Conservation (phyloP, 2,888 invertebrate genomes). For the Nasonovia ribisnigri region DNA sequence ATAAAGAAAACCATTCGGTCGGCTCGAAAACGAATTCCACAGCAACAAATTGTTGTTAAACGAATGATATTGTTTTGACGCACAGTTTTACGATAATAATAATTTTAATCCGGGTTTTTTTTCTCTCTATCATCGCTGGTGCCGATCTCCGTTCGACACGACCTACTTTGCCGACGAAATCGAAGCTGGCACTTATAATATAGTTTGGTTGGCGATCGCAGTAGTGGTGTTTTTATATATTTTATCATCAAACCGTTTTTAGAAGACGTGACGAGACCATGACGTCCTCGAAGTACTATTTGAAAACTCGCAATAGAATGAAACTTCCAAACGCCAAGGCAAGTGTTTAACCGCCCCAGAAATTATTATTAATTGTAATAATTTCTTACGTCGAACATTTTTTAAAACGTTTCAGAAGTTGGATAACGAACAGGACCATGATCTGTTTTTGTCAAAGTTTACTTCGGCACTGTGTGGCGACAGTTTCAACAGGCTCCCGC, state of each 20-base stretch:
- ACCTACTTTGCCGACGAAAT: neutral
- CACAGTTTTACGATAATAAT: neutral
- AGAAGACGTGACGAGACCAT: neutral
- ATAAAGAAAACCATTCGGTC: too few relatives aligned
- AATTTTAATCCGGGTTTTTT: neutral
- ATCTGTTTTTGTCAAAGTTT: constrained; percentile 58
- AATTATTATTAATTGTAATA: neutral
- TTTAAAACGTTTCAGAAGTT: constrained; percentile 13
- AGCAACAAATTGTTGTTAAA: neutral
- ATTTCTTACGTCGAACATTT: neutral
- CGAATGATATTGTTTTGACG: neutral
- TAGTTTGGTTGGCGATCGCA: neutral
- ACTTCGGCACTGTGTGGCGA: constrained; percentile 40
- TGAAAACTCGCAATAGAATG: constrained; percentile 56
- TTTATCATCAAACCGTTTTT: neutral
- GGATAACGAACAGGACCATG: constrained; percentile 51
- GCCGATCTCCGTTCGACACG: neutral
- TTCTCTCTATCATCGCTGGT: neutral
- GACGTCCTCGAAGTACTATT: constrained; percentile 58
- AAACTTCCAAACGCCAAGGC: constrained; percentile 48
- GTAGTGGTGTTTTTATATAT: neutral
- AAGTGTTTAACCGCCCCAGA: neutral
- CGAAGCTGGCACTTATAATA: neutral
- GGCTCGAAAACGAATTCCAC: neutral
- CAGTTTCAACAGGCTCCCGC: constrained; percentile 27